phyloP scores from a whole-genome alignment of 2,888 invertebrate genomes.

The Andrena haemorrhoa region DNA sequence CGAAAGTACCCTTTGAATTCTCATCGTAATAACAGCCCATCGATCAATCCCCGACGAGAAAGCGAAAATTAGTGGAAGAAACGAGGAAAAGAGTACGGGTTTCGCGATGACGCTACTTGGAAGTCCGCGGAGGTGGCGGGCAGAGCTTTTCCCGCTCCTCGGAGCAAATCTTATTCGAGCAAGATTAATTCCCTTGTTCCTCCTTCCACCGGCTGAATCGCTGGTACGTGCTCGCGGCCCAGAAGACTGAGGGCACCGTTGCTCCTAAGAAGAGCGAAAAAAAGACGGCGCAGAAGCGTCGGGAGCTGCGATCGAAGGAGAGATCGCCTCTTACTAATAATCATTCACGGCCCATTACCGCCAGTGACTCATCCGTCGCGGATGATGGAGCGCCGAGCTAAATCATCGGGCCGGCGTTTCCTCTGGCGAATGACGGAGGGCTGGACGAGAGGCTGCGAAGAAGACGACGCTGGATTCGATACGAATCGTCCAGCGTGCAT shows the following conservation, averaged over 20 bases:
- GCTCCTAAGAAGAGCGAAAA: constrained; percentile 21
- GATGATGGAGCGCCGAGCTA: constrained; percentile 52
- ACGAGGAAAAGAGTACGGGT: constrained; percentile 1
- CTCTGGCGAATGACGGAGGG: neutral
- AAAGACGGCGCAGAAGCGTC: constrained; percentile 13
- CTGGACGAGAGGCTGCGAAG: neutral
- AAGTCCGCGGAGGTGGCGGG: constrained; percentile 34
- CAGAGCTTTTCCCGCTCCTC: constrained; percentile 39
- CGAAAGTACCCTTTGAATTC: no score
- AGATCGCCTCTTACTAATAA: constrained; percentile 68
- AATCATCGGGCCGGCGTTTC: constrained; percentile 70
- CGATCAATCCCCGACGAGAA: neutral
- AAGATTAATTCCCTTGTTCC: constrained; percentile 64
- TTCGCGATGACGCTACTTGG: constrained; percentile 36
- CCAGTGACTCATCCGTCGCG: constrained; percentile 71
- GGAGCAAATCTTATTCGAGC: constrained; percentile 56
- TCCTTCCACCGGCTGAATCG: constrained; percentile 46
- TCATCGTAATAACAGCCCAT: constrained; percentile 31
- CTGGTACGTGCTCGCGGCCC: constrained; percentile 51
- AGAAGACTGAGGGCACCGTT: neutral
- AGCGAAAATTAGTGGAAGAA: constrained; percentile 13
- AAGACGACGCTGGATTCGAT: constrained; percentile 70
- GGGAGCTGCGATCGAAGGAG: constrained; percentile 23
- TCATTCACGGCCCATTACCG: constrained; percentile 77
- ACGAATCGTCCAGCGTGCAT: constrained; percentile 77